Percentiles rank a stretch among this genome's conserved stretches.
phyloP scores from a whole-genome alignment of 2,888 invertebrate species.

The Linnaemya vulpina region DNA sequence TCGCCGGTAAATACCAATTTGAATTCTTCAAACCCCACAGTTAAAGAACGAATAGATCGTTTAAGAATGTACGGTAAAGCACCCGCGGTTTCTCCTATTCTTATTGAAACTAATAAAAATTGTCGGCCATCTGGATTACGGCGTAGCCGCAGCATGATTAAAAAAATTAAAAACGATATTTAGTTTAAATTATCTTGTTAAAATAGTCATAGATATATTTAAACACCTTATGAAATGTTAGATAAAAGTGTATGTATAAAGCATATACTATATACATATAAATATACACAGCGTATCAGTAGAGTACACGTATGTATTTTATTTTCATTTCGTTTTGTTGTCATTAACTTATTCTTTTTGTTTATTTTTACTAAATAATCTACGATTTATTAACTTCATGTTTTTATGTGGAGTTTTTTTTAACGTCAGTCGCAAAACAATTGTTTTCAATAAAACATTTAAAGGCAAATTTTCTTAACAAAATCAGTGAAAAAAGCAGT shows the following conservation, averaged over 20 bases:
- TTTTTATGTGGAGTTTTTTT: constrained; percentile 36
- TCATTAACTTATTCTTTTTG: constrained; percentile 33
- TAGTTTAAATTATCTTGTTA: background rate
- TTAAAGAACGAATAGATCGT: constrained; percentile 73
- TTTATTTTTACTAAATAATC: constrained; percentile 44
- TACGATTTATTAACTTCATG: constrained; percentile 46
- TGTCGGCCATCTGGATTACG: constrained; percentile 73
- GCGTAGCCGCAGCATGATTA: constrained; percentile 67
- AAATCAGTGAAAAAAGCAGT: constrained; percentile 7
- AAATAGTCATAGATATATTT: background rate
- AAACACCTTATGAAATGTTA: background rate
- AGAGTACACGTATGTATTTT: constrained; percentile 61
- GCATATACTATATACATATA: constrained; percentile 15
- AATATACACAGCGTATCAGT: constrained; percentile 53
- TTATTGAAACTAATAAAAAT: constrained; percentile 67
- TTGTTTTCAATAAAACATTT: constrained; percentile 56
- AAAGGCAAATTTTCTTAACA: constrained; percentile 26
- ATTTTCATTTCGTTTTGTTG: constrained; percentile 30
- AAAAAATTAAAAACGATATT: constrained; percentile 27
- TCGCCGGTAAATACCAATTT: constrained; percentile 60
- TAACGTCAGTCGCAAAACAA: constrained; percentile 41
- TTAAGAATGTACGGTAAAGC: constrained; percentile 75
- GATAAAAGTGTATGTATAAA: constrained; percentile 12
- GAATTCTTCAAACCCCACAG: constrained; percentile 72
- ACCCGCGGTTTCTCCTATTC: constrained; percentile 74